phyloP scores from a whole-genome alignment of 2,888 invertebrate genomes.

The Agonopterix alstromeriana region DNA sequence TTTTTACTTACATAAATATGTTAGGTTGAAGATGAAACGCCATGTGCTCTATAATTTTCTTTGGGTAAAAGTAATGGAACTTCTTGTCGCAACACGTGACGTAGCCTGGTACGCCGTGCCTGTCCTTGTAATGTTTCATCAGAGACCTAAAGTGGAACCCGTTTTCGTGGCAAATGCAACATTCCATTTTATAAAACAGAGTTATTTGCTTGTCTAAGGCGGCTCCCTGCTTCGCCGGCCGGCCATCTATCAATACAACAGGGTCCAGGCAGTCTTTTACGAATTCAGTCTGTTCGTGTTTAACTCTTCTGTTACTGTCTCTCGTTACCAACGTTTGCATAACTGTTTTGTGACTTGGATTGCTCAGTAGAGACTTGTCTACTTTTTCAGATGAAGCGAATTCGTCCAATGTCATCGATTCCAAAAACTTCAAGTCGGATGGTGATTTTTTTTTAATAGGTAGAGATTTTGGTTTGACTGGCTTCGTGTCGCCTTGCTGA shows the following conservation, averaged over 20 bases:
- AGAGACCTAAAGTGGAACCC: slow-evolving; percentile 63
- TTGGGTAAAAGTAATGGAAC: slow-evolving; percentile 68
- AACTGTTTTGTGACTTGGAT: slow-evolving; percentile 16
- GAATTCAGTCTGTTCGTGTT: slow-evolving; percentile 12
- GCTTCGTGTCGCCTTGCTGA: slow-evolving; percentile 47
- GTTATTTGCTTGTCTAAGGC: slow-evolving; percentile 64
- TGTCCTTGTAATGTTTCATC: slow-evolving; percentile 68
- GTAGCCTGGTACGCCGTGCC: slow-evolving; percentile 68
- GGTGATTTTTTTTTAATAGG: slow-evolving; percentile 40
- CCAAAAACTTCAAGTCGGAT: slow-evolving; percentile 52
- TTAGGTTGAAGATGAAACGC: slow-evolving; percentile 64
- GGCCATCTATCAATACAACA: slow-evolving; percentile 54
- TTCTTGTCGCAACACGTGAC: slow-evolving; percentile 68
- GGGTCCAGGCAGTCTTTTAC: slow-evolving; percentile 38
- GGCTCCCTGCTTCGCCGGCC: slow-evolving; percentile 58
- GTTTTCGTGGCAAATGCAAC: slow-evolving; percentile 62
- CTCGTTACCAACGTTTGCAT: slow-evolving; percentile 10
- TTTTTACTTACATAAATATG: slow-evolving; percentile 58
- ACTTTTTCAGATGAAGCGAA: slow-evolving; percentile 53
- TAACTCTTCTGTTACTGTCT: slow-evolving; percentile 17
- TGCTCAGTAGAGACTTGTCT: slow-evolving; percentile 45
- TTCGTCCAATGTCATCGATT: slow-evolving; percentile 63
- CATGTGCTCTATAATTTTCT: slow-evolving; percentile 70
- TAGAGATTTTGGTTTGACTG: slow-evolving; percentile 15
- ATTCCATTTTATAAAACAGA: slow-evolving; percentile 69